These are phyloP conservation scores for Rhinichthys klamathensis DNA, from an alignment of 2,113 vertebrate species.

Conservation along the genomic window DNA sequence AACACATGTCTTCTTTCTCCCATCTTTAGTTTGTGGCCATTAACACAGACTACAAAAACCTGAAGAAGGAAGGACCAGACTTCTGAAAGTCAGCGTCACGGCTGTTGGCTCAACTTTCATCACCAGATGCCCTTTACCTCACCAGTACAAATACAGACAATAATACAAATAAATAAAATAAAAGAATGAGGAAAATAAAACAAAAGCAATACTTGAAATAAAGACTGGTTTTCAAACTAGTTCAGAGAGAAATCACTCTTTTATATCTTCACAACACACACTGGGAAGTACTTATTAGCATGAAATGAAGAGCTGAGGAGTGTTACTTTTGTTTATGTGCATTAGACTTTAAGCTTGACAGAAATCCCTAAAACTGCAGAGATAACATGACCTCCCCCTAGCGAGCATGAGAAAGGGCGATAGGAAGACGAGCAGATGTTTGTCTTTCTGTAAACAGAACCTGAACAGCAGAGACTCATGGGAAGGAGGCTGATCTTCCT, in stretches of 20 bases:
- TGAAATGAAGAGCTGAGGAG: neutral
- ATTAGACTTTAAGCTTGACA: neutral
- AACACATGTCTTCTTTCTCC: neutral
- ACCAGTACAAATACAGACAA: neutral
- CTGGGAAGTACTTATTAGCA: neutral
- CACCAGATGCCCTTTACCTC: neutral
- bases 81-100: conserved; percentile 76
- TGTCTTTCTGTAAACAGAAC: neutral
- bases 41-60: conserved; percentile 86
- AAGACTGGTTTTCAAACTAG: no score
- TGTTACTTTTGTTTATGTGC: neutral
- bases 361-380: neutral
- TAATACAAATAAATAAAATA: neutral
- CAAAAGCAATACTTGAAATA: no score
- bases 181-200: neutral
- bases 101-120: neutral
- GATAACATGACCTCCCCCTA: neutral
- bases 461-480: neutral
- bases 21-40: conserved; percentile 84
- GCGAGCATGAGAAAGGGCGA: conserved; percentile 11
- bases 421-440: conserved; percentile 7
- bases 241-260: neutral
- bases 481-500: neutral
- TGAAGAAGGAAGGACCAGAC: conserved; percentile 91
- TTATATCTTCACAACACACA: neutral